Evolutionary conservation across 2,888 invertebrate genomes (phyloP).

Genomic region (Eupithecia tripunctaria): DNA sequence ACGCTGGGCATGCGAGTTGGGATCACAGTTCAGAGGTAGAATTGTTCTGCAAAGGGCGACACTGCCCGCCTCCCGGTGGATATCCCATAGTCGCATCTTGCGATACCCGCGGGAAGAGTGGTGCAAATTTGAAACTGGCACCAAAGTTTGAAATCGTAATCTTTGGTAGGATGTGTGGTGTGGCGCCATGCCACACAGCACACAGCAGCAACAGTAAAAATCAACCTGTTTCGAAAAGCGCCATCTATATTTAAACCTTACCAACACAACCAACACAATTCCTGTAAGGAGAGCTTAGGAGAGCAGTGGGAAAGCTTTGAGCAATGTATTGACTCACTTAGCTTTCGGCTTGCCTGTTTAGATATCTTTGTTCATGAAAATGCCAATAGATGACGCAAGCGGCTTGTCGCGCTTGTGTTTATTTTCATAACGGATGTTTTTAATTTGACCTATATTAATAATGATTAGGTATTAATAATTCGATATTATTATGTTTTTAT

Average conservation of each 20-base stretch:
- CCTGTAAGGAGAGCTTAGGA: not conserved
- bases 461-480: too few species aligned
- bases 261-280: not conserved
- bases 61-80: too few species aligned
- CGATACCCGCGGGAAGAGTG: too few species aligned
- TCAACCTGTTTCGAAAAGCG: not conserved
- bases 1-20: too few species aligned
- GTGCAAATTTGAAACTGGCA: too few species aligned
- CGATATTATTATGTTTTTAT: too few species aligned
- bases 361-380: not conserved
- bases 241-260: not conserved
- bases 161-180: too few species aligned
- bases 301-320: not conserved
- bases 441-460: too few species aligned
- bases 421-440: not conserved
- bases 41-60: too few species aligned
- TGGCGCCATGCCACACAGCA: not conserved
- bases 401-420: not conserved
- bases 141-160: too few species aligned
- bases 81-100: too few species aligned
- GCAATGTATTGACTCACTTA: not conserved
- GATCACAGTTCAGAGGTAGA: too few species aligned
- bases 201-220: not conserved
- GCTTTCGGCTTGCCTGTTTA: not conserved
- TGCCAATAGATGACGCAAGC: constrained; percentile 1